Conservation (phyloP, 1,140 invertebrate genomes). For the Calliopsis andreniformis region DNA sequence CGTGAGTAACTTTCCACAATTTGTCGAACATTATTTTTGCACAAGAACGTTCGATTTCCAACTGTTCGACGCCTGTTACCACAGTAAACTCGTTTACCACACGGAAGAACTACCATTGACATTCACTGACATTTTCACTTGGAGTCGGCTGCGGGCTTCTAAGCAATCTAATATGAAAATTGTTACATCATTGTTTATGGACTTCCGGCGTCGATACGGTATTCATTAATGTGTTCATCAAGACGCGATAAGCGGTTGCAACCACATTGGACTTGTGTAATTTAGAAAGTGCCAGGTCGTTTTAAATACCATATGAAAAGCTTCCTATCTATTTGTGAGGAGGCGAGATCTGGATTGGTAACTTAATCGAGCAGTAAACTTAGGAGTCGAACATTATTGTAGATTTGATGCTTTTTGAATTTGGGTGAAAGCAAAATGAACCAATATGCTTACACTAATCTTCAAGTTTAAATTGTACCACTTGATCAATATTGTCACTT, state of each 20-base stretch:
- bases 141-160: neutral
- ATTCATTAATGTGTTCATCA: conserved; percentile 7
- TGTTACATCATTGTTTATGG: conserved; percentile 6
- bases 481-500: too few relatives aligned
- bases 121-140: conserved; percentile 5
- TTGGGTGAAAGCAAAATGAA: neutral
- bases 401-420: neutral
- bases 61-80: too few relatives aligned
- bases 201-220: conserved; percentile 5
- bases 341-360: neutral
- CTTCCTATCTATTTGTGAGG: neutral
- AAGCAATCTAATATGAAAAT: conserved; percentile 8
- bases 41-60: too few relatives aligned
- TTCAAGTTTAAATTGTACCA: too few relatives aligned
- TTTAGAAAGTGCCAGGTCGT: conserved; percentile 26
- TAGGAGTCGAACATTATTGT: neutral
- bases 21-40: neutral
- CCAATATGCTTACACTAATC: too few relatives aligned
- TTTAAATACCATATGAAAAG: conserved; percentile 10
- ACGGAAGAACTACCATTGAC: neutral
- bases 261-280: conserved; percentile 19
- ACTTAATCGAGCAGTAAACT: neutral
- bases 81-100: neutral
- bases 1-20: conserved; percentile 84
- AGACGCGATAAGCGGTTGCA: conserved; percentile 14